Percentiles rank a stretch among this genome's conserved stretches.
phyloP scores from a whole-genome alignment of 2,113 vertebrate species.

The Hippoglossus stenolepis region DNA sequence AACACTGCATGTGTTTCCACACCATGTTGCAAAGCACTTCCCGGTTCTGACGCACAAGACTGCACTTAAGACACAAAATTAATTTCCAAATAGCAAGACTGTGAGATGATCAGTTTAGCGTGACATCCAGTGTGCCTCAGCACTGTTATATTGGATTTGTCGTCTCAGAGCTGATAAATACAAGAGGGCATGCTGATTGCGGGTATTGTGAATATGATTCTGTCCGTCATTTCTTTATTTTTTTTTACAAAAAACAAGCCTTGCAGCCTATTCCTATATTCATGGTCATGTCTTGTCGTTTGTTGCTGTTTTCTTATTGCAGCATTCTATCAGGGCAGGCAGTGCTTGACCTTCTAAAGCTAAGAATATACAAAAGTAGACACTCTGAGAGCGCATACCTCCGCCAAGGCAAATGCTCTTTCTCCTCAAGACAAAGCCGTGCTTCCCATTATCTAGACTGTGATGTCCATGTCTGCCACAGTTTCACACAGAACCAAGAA shows the following conservation, averaged over 20 bases:
- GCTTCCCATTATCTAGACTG: no score
- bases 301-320: conserved; percentile 27
- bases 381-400: no score
- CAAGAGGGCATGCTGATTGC: conserved; percentile 27
- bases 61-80: conserved; percentile 57
- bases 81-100: conserved; percentile 48
- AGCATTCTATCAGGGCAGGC: not conserved
- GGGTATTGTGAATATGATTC: conserved; percentile 31
- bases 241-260: not conserved
- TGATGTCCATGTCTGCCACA: no score
- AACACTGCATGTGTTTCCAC: conserved; percentile 9
- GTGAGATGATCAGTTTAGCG: conserved; percentile 41
- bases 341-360: not conserved
- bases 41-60: conserved; percentile 31
- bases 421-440: no score
- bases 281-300: conserved; percentile 20
- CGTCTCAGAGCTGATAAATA: conserved; percentile 32
- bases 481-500: no score
- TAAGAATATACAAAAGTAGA: no score
- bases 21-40: conserved; percentile 11
- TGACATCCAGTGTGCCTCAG: conserved; percentile 29
- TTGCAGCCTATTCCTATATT: not conserved
- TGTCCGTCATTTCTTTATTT: conserved; percentile 2
- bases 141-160: conserved; percentile 55
- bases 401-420: no score